Conservation (phyloP, 2,113 vertebrate genomes). For the Triplophysa tibetana region DNA sequence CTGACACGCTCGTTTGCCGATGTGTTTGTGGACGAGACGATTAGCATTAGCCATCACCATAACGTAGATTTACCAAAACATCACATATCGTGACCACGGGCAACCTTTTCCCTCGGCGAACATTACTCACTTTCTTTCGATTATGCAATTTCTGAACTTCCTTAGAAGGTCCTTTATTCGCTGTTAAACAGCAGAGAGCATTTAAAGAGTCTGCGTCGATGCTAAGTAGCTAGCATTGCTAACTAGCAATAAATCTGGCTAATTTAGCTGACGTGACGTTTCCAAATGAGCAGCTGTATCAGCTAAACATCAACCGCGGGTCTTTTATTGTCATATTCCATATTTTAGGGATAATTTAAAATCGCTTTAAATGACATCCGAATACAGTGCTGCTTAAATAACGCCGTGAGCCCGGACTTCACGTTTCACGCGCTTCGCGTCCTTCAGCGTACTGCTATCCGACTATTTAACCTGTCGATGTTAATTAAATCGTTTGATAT, state of each 20-base stretch:
- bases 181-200: neutral
- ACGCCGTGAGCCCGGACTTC: neutral
- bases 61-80: neutral
- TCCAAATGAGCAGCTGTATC: neutral
- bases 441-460: neutral
- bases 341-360: neutral
- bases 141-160: neutral
- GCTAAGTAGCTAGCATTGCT: slow-evolving; percentile 21
- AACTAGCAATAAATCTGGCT: slow-evolving; percentile 26
- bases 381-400: neutral
- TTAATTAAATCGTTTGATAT: neutral
- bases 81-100: neutral
- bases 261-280: neutral
- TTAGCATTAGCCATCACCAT: slow-evolving; percentile 28
- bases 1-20: neutral
- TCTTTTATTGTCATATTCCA: neutral
- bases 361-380: neutral
- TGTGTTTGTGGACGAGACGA: neutral
- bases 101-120: neutral
- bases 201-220: neutral
- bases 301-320: neutral
- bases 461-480: neutral
- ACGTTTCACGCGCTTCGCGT: neutral
- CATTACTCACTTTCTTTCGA: neutral
- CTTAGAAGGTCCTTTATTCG: neutral